Evolutionary conservation across 2,888 invertebrate species (phyloP).

Genomic region (Chloroclysta siterata): DNA sequence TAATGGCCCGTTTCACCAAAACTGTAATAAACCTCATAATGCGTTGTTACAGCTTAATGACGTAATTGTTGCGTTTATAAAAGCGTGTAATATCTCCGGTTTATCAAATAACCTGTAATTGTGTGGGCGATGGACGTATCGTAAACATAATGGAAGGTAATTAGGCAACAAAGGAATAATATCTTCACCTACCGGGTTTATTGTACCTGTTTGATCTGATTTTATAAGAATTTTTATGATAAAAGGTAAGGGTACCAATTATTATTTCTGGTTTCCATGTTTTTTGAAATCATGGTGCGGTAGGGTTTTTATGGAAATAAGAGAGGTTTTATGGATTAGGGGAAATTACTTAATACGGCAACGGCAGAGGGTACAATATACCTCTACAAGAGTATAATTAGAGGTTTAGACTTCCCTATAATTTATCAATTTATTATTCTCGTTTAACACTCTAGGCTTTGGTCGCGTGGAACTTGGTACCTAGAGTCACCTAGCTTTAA

Average conservation of each 20-base stretch:
- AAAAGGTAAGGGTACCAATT: background rate
- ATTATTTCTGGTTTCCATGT: background rate
- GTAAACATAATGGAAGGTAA: slow-evolving; percentile 39
- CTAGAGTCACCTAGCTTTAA: no score
- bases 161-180: slow-evolving; percentile 30
- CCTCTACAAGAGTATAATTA: background rate
- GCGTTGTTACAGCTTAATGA: slow-evolving; percentile 36
- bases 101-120: slow-evolving; percentile 27
- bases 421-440: no score
- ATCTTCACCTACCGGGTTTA: slow-evolving; percentile 3
- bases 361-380: no score
- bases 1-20: slow-evolving; percentile 18
- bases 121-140: slow-evolving; percentile 31
- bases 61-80: slow-evolving; percentile 33
- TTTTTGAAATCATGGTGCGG: slow-evolving; percentile 8
- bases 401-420: no score
- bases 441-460: no score
- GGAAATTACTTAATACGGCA: no score
- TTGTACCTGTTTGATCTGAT: slow-evolving; percentile 9
- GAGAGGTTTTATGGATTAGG: background rate
- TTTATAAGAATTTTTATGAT: slow-evolving; percentile 8
- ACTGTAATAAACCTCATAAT: slow-evolving; percentile 23
- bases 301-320: background rate
- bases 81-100: slow-evolving; percentile 24
- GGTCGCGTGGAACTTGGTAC: no score